These are phyloP conservation scores for Epinephelus lanceolatus DNA, from an alignment of 2,113 vertebrate species.

Conservation along the genomic window DNA sequence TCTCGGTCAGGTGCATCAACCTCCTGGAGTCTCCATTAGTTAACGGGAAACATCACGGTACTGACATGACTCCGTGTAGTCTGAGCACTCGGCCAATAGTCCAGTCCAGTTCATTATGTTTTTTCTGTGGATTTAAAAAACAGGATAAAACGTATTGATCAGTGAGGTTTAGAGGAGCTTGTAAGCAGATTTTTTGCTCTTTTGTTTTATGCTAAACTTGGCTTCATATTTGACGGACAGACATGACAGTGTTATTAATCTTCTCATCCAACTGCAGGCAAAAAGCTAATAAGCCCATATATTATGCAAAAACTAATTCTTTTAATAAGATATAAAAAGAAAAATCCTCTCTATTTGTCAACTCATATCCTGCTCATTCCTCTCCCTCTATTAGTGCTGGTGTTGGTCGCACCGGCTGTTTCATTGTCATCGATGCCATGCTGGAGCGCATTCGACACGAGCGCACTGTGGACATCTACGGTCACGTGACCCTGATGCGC, in stretches of 20 bases:
- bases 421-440: conserved; percentile 98
- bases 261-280: not conserved
- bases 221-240: not conserved
- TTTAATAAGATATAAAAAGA: too few species aligned
- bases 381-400: conserved; percentile 87
- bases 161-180: not conserved
- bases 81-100: not conserved
- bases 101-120: not conserved
- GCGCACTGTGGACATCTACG: conserved; percentile 96
- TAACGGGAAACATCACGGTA: not conserved
- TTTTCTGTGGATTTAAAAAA: not conserved
- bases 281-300: too few species aligned
- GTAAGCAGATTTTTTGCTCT: not conserved
- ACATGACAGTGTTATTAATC: not conserved
- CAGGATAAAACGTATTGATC: not conserved
- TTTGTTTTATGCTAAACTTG: not conserved
- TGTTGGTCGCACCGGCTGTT: conserved; percentile 96
- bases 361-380: not conserved
- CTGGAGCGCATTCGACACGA: conserved; percentile 96
- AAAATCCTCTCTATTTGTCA: not conserved
- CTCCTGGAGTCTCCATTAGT: not conserved
- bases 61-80: not conserved
- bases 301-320: too few species aligned
- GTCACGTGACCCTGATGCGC: conserved; percentile 97
- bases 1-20: not conserved